Percentiles rank a stretch among this genome's conserved stretches.
phyloP scores from a whole-genome alignment of 2,888 invertebrate species.

The Ophraella communa region DNA sequence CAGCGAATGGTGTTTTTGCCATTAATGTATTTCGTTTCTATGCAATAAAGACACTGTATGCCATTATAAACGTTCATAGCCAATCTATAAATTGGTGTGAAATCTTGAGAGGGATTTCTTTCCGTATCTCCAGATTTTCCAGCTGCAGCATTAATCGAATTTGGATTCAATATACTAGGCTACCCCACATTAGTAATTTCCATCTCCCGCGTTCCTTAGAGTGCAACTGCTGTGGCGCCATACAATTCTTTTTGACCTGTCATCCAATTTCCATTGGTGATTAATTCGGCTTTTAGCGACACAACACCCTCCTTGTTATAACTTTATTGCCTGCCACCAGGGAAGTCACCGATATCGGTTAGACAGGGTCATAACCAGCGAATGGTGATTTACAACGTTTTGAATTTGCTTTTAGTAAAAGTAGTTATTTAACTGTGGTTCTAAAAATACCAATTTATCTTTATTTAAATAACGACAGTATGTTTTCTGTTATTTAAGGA shows the following conservation, averaged over 20 bases:
- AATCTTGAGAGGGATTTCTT: constrained; percentile 1
- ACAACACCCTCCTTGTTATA: constrained; percentile 9
- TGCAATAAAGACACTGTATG: neutral
- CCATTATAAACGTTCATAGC: neutral
- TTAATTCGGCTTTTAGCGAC: constrained; percentile 10
- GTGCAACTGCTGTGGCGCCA: constrained; percentile 9
- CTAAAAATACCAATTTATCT: neutral
- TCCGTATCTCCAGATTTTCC: constrained; percentile 2
- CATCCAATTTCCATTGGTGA: constrained; percentile 12
- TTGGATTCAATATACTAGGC: neutral
- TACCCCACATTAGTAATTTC: constrained; percentile 5
- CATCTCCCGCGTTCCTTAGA: neutral
- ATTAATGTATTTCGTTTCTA: neutral
- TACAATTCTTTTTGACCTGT: constrained; percentile 8
- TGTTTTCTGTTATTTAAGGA: no score
- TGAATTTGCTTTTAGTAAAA: neutral
- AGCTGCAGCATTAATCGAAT: neutral
- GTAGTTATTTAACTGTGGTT: neutral
- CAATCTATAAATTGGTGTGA: constrained; percentile 3
- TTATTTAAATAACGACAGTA: neutral
- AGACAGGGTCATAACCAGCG: neutral
- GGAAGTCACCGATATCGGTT: neutral
- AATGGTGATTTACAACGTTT: neutral
- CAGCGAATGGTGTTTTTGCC: no score
- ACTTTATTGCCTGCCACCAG: constrained; percentile 5